These are phyloP conservation scores for Hiodon tergisus DNA, from an alignment of 2,113 vertebrate species.

Conservation along the genomic window DNA sequence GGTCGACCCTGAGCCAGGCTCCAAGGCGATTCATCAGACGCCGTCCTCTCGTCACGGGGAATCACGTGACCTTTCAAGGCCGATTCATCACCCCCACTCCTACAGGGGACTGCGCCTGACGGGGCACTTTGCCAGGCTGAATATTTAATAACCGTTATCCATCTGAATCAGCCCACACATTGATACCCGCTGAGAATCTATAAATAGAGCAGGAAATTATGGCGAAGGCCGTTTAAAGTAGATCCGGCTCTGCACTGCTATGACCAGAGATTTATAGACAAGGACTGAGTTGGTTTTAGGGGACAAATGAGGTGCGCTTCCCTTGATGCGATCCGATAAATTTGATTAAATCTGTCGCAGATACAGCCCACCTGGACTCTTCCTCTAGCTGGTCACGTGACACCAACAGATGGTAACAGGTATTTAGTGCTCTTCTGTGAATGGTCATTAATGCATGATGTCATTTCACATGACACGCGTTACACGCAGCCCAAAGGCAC, in stretches of 20 bases:
- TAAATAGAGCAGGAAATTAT: conserved; percentile 9
- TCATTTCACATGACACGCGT: background rate
- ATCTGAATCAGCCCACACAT: conserved; percentile 24
- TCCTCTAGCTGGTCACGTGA: background rate
- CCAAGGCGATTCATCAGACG: too few relatives aligned
- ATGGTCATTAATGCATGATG: background rate
- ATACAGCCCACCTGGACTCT: background rate
- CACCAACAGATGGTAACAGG: background rate
- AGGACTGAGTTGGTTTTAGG: too few relatives aligned
- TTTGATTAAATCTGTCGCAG: too few relatives aligned
- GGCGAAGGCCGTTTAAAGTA: background rate
- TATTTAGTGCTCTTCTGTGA: background rate
- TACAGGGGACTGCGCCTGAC: too few relatives aligned
- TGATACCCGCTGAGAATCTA: conserved; percentile 15
- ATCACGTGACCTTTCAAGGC: too few relatives aligned
- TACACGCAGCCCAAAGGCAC: background rate
- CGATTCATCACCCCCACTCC: too few relatives aligned
- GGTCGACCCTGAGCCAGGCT: too few relatives aligned
- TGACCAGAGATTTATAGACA: background rate
- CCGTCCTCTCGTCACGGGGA: too few relatives aligned
- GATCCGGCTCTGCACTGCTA: background rate
- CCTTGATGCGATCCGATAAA: too few relatives aligned
- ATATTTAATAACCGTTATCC: conserved; percentile 25
- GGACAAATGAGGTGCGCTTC: background rate
- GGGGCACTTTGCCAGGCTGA: background rate